A percentile compares a stretch with the other conserved stretches of the same genome.
Evolutionary conservation across 2,797 vertebrate species (phyloP).

Genomic region (Melanotaenia boesemani): DNA sequence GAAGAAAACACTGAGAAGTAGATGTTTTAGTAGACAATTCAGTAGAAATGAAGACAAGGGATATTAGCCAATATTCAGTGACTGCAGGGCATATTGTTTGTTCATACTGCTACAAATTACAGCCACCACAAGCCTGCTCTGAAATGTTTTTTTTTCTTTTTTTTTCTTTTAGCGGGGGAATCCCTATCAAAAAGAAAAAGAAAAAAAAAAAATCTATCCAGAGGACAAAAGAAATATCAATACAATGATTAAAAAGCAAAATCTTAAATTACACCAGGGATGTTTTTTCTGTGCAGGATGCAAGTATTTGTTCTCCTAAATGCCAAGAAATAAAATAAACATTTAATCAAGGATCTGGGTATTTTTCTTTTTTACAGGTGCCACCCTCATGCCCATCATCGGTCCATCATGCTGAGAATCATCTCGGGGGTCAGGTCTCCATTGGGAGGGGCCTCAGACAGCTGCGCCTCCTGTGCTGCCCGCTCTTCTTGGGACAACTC

Average conservation of each 20-base stretch:
- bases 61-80: too few species aligned
- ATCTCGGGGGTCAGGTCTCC: conserved; percentile 98
- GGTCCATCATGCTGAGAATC: conserved; percentile 99
- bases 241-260: conserved; percentile 64
- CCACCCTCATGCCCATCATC: conserved; percentile 84
- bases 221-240: conserved; percentile 40
- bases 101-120: conserved; percentile 52
- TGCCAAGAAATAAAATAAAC: conserved; percentile 60
- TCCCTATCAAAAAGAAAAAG: conserved; percentile 58
- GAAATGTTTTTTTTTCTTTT: not conserved
- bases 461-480: conserved; percentile 72
- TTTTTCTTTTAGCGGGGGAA: conserved; percentile 41
- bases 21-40: too few species aligned
- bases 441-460: conserved; percentile 87
- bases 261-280: conserved; percentile 74
- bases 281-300: conserved; percentile 61
- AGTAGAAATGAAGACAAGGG: not conserved
- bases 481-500: conserved; percentile 88
- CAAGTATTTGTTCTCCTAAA: conserved; percentile 63
- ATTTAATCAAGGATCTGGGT: conserved; percentile 32
- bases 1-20: not conserved
- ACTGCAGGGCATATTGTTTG: not conserved
- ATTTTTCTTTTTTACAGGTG: conserved; percentile 32
- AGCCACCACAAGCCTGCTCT: conserved; percentile 55
- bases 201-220: conserved; percentile 3